Evolutionary conservation across 2,113 vertebrate species (phyloP).

Genomic region (Epinephelus cyanopodus): DNA sequence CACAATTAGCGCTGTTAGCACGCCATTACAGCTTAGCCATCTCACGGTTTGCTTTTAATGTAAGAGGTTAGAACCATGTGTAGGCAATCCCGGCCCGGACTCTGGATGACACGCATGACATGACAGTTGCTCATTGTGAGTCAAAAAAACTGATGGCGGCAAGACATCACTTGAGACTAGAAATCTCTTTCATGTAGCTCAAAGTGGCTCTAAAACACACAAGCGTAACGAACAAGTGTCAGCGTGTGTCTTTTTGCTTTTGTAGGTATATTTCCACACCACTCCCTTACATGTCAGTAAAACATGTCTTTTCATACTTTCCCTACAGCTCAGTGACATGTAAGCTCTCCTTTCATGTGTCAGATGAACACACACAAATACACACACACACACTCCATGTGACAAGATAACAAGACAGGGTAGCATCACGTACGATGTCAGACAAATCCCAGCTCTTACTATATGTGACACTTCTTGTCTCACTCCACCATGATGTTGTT

Average conservation of each 20-base stretch:
- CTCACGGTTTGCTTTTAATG: too few species aligned
- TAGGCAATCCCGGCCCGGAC: too few species aligned
- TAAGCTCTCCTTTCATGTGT: background rate
- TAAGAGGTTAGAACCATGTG: too few species aligned
- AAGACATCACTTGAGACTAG: background rate
- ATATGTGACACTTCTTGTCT: constrained; percentile 7
- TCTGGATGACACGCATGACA: too few species aligned
- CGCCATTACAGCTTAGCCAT: too few species aligned
- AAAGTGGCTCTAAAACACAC: constrained; percentile 1
- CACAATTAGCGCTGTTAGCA: too few species aligned
- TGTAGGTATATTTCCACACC: background rate
- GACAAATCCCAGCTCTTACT: constrained; percentile 8
- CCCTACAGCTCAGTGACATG: constrained; percentile 11
- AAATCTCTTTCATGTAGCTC: background rate
- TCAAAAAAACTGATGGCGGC: background rate
- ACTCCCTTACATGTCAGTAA: background rate
- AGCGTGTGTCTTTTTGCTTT: background rate
- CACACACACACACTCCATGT: background rate
- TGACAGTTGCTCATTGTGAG: background rate
- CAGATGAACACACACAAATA: constrained; percentile 1
- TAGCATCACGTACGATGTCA: constrained; percentile 9
- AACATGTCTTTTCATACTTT: background rate
- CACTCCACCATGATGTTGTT: background rate
- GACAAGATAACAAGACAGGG: background rate
- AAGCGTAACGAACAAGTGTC: background rate